Percentiles rank a stretch among this genome's conserved stretches.
Conservation (phyloP, 2,888 invertebrate genomes). For the Tipula helvola region DNA sequence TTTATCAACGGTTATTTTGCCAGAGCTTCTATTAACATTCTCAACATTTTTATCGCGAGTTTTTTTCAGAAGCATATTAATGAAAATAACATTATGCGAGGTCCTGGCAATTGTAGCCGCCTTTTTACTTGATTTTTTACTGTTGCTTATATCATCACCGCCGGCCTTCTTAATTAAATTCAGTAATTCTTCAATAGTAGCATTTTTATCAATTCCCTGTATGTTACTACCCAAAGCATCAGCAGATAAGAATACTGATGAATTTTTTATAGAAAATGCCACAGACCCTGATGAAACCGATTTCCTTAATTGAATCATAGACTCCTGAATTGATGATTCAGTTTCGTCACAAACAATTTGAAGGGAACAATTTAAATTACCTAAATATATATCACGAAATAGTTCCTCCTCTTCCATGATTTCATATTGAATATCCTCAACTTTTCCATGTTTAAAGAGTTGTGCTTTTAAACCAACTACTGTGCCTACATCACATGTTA, state of each 20-base stretch:
- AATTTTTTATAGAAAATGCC: conserved; percentile 54
- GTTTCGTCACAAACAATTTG: conserved; percentile 50
- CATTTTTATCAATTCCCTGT: conserved; percentile 40
- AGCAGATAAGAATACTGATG: conserved; percentile 52
- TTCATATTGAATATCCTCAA: conserved; percentile 52
- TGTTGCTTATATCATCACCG: conserved; percentile 19
- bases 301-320: conserved; percentile 51
- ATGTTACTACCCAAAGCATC: conserved; percentile 43
- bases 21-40: conserved; percentile 19
- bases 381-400: conserved; percentile 55
- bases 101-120: conserved; percentile 15
- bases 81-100: conserved; percentile 28
- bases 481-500: conserved; percentile 43
- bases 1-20: conserved; percentile 14
- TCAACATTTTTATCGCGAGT: conserved; percentile 23
- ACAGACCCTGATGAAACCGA: conserved; percentile 59
- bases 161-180: conserved; percentile 33
- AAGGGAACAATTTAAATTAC: conserved; percentile 52
- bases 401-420: conserved; percentile 48
- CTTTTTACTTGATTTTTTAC: background rate
- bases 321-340: conserved; percentile 44
- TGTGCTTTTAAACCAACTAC: conserved; percentile 48
- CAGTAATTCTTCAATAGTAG: conserved; percentile 41
- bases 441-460: conserved; percentile 57
- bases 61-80: conserved; percentile 29